These are phyloP conservation scores for Nebria salina DNA, from an alignment of 2,888 invertebrate species.

Conservation along the genomic window DNA sequence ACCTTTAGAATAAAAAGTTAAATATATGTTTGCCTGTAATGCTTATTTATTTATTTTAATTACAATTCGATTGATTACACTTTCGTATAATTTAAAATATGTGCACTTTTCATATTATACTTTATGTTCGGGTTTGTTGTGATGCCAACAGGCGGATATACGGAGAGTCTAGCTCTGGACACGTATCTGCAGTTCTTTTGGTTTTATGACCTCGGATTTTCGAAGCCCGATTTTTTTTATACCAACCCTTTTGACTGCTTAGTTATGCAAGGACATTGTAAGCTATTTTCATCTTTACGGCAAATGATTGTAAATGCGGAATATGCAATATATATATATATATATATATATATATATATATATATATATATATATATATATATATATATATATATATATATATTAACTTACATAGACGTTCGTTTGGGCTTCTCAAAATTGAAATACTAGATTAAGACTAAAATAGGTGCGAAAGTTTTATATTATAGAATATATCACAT, in stretches of 20 bases:
- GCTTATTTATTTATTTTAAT: no score
- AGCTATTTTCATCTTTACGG: not conserved
- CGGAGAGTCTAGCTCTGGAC: not conserved
- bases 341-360: conserved; percentile 30
- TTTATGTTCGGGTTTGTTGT: not conserved
- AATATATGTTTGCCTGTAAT: no score
- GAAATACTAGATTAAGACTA: no score
- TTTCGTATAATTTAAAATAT: no score
- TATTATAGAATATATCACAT: no score
- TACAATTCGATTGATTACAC: no score
- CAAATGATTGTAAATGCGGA: not conserved
- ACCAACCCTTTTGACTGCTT: conserved; percentile 30
- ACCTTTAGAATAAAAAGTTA: no score
- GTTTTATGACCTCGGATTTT: conserved; percentile 16
- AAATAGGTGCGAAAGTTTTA: no score
- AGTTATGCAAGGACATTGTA: conserved; percentile 30
- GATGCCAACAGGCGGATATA: conserved; percentile 28
- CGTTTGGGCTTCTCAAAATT: not conserved
- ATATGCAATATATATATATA: conserved; percentile 24
- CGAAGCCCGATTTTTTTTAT: conserved; percentile 29
- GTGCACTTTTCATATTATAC: no score
- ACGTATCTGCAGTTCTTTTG: not conserved
- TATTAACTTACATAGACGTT: not conserved
- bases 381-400: no score
- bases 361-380: no score